Base-by-base conservation (phyloP, 92 coral and sea anemone species). In the Meandrina meandrites region DNA sequence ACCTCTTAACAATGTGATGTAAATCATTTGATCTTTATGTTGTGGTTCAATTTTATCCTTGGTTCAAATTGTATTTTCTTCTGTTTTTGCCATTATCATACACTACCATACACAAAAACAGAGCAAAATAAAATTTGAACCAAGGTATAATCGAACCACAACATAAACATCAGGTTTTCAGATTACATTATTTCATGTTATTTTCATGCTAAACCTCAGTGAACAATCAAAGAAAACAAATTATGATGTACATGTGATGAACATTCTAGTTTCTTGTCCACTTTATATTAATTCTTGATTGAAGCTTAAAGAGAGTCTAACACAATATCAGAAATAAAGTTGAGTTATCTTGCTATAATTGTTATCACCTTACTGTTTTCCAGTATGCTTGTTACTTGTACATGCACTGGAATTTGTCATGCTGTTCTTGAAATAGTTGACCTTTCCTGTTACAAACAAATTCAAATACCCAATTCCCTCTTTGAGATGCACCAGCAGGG, bases 311-410 rank as follows among this genome's bases (percentile, higher is more conserved):
- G 79, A 75, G 14, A 40, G 56, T 40, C 28, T 42, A 75, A 42
- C 79, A 75, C 79, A 75, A 75, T 75, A 30, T 77, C 35, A 77
- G 81, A 50, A 77, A 77, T 77, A 77, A 77, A 77, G 81, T 48
- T 77, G 31, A 77, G 81, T 77, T 77, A 51, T 48, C 81, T 51
- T 77, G 81, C 64, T 77, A 77, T 77, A 40, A 40, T 19, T 37
- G 31, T 75, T 40, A 75, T 75, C 76, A 70, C 76, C 76, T 70
- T 30, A 68, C 73, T 68, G 28, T 32, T 70, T 70, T 42, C 45
- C n/a, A 34, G 76, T 71, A 71, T 71, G 76, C 76, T 71, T 71
- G 45, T 7, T 71, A 71, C 76, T 28, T 13, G 45, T 31, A 37
- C 30, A 42, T 6, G 48, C 8, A 10, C 10, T 48, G 27, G 66